phyloP scores from a whole-genome alignment of 2,888 invertebrate genomes.

The Dicyrtomina minuta region DNA sequence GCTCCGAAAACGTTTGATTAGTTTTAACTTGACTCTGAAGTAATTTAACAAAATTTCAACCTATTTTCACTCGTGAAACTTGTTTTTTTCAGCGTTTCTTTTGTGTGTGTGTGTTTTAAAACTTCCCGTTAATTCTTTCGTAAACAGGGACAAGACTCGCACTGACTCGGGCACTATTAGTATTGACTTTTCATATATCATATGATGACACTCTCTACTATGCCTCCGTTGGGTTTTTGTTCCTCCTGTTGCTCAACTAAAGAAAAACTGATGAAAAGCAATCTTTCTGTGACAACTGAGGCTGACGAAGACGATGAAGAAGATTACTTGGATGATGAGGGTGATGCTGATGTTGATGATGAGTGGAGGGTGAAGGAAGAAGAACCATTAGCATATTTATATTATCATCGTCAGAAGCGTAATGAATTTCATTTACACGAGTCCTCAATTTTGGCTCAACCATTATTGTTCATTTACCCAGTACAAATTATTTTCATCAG shows the following conservation, averaged over 20 bases:
- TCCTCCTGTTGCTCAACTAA: too few species aligned
- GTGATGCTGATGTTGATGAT: not conserved
- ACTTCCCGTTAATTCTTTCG: too few species aligned
- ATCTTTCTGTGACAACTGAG: not conserved
- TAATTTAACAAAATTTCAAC: not conserved
- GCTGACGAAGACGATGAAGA: not conserved
- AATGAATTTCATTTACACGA: constrained; percentile 18
- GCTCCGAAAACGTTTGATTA: not conserved
- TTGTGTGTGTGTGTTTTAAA: too few species aligned
- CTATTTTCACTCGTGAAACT: not conserved
- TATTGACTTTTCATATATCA: too few species aligned
- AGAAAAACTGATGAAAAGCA: too few species aligned
- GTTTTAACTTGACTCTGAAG: not conserved
- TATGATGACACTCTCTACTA: too few species aligned
- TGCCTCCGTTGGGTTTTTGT: too few species aligned
- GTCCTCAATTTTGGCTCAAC: constrained; percentile 13
- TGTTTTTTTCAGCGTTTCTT: constrained; percentile 3
- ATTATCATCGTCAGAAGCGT: not conserved
- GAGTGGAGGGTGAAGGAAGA: not conserved
- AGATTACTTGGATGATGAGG: not conserved
- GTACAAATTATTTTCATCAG: not conserved
- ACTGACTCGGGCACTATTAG: too few species aligned
- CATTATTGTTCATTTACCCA: constrained; percentile 7
- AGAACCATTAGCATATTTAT: not conserved
- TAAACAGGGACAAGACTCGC: too few species aligned